A percentile compares a stretch with the other conserved stretches of the same genome.
phyloP scores from a whole-genome alignment of 2,113 vertebrate genomes.

The Rhipidura dahli region DNA sequence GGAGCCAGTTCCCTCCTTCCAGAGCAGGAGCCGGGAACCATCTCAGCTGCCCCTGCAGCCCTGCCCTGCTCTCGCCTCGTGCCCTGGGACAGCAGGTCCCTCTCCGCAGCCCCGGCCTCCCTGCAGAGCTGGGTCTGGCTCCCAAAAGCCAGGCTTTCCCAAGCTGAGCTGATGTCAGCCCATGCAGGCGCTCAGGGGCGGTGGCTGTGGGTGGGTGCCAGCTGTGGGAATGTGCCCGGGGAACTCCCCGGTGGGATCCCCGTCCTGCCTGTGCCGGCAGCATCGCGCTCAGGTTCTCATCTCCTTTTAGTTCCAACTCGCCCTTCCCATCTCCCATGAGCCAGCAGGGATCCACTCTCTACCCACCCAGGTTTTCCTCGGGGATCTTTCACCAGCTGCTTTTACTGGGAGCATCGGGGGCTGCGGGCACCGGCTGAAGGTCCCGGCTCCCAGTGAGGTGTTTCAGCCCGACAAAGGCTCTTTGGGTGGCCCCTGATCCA shows the following conservation, averaged over 20 bases:
- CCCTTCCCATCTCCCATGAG: accelerated
- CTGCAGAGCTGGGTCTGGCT: background rate
- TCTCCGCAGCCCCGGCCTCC: background rate
- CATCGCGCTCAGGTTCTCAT: accelerated
- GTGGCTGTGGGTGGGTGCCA: background rate
- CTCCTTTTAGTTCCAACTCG: background rate
- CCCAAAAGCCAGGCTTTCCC: background rate
- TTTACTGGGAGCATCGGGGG: background rate
- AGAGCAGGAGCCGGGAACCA: background rate
- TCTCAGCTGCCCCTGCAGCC: background rate
- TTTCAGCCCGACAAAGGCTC: background rate
- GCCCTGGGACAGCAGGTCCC: background rate
- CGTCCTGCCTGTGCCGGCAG: background rate
- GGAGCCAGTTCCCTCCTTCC: background rate
- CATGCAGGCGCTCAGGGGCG: accelerated
- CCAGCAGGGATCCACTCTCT: background rate
- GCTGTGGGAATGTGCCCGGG: background rate
- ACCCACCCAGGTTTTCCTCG: background rate
- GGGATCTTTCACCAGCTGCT: background rate
- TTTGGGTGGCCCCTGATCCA: slow-evolving; percentile 22
- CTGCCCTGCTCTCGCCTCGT: accelerated
- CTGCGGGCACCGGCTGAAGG: background rate
- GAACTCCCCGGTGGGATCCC: accelerated
- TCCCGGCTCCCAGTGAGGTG: background rate
- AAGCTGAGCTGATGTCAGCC: too few species aligned